These are phyloP conservation scores for Nemotelus pantherinus DNA, from an alignment of 2,888 invertebrate species.

Conservation along the genomic window DNA sequence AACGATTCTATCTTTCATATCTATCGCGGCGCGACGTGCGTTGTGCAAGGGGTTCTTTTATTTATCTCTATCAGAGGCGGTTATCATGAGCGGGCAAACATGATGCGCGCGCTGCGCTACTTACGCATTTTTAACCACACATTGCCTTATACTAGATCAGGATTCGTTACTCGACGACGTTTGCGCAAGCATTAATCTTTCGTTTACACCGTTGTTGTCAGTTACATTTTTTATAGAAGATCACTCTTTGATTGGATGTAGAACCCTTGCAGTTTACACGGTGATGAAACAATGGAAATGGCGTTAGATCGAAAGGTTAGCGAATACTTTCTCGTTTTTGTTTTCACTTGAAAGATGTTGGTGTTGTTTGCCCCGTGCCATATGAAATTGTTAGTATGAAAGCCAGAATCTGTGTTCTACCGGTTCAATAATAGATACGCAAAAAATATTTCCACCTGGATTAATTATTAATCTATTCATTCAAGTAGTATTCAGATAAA, in stretches of 20 bases:
- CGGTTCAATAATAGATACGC: too few relatives aligned
- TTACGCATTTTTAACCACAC: constrained; percentile 29
- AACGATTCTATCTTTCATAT: constrained; percentile 23
- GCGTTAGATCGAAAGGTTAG: not conserved
- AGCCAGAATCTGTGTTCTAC: too few relatives aligned
- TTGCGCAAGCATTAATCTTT: not conserved
- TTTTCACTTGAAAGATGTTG: not conserved
- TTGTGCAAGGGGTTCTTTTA: constrained; percentile 32
- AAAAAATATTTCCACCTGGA: too few relatives aligned
- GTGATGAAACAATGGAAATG: constrained; percentile 1
- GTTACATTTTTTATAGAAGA: not conserved
- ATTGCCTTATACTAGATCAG: constrained; percentile 25
- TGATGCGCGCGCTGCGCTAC: constrained; percentile 38
- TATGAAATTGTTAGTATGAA: not conserved
- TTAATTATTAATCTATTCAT: too few relatives aligned
- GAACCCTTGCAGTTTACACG: constrained; percentile 1
- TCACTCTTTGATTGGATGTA: not conserved
- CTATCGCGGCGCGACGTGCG: not conserved
- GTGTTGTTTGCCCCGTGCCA: constrained; percentile 24
- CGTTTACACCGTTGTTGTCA: not conserved
- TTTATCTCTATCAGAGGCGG: not conserved
- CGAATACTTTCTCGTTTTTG: not conserved
- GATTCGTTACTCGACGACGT: constrained; percentile 26
- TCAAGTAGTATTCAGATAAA: too few relatives aligned
- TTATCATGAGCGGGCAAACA: not conserved